These are phyloP conservation scores for Aleadryas rufinucha DNA, from an alignment of 2,113 vertebrate species.

Conservation along the genomic window DNA sequence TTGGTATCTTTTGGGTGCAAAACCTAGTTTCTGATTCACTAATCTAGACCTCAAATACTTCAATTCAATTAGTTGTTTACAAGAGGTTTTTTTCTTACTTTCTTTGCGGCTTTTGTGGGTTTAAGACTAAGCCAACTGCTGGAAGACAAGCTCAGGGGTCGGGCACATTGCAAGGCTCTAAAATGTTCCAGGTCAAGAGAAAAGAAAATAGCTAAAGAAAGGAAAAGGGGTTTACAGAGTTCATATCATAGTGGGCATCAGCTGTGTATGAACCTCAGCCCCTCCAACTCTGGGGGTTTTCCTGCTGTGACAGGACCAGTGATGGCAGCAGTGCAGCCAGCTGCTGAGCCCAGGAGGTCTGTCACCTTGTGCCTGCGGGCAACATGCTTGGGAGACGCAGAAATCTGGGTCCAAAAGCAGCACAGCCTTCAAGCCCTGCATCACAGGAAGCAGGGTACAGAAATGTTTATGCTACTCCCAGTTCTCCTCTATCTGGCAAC, in stretches of 20 bases:
- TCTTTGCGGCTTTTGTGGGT: not conserved
- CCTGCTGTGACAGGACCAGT: fast-evolving
- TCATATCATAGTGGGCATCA: not conserved
- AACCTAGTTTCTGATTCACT: not conserved
- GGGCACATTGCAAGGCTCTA: not conserved
- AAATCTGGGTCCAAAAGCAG: not conserved
- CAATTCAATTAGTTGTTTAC: not conserved
- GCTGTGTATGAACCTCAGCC: not conserved
- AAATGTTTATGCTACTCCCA: not conserved
- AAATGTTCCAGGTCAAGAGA: not conserved
- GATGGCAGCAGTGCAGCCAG: not conserved
- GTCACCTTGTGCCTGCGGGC: fast-evolving
- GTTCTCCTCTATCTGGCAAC: not conserved
- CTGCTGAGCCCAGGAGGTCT: too few relatives aligned
- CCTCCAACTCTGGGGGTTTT: not conserved
- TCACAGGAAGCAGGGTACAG: fast-evolving
- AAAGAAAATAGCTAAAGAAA: not conserved
- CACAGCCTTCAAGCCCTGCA: not conserved
- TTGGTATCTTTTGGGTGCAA: not conserved
- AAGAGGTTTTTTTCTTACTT: not conserved
- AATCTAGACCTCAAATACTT: not conserved
- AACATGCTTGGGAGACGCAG: not conserved
- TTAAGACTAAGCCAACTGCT: not conserved
- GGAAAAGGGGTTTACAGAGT: not conserved
- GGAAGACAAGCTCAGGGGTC: not conserved